Conservation (phyloP, 2,888 invertebrate species). For the Griposia aprilina region DNA sequence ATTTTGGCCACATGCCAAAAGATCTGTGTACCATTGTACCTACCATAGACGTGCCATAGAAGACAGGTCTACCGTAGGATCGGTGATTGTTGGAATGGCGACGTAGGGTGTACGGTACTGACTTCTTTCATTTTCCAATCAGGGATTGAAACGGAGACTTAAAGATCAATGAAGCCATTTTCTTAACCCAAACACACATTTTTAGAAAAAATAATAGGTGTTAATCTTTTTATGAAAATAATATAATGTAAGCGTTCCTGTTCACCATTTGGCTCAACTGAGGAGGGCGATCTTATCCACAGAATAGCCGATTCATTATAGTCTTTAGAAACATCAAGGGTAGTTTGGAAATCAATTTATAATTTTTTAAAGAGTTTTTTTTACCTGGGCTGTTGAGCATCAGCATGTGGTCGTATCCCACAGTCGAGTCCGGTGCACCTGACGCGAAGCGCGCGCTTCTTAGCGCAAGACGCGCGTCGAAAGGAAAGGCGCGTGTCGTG, state of each 20-base stretch:
- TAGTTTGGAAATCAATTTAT: background rate
- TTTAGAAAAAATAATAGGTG: background rate
- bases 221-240: background rate
- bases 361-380: background rate
- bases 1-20: background rate
- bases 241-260: background rate
- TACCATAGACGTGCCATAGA: constrained; percentile 12
- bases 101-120: background rate
- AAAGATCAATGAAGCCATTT: constrained; percentile 29
- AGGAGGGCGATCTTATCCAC: background rate
- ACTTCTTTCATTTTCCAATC: constrained; percentile 43
- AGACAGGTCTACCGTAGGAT: constrained; percentile 12
- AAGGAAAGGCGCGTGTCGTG: constrained; percentile 92
- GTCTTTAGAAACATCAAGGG: background rate
- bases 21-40: constrained; percentile 7
- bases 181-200: background rate
- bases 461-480: constrained; percentile 91
- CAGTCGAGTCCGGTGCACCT: constrained; percentile 93
- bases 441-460: constrained; percentile 92
- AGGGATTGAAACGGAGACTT: background rate
- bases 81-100: constrained; percentile 19
- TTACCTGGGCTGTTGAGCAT: constrained; percentile 92
- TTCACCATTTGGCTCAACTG: background rate
- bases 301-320: background rate
- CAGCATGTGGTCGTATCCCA: constrained; percentile 92